Evolutionary conservation across 2,113 vertebrate species (phyloP), one percentile per base, ranked within the genome.

Genomic region (Parotia lawesii): DNA sequence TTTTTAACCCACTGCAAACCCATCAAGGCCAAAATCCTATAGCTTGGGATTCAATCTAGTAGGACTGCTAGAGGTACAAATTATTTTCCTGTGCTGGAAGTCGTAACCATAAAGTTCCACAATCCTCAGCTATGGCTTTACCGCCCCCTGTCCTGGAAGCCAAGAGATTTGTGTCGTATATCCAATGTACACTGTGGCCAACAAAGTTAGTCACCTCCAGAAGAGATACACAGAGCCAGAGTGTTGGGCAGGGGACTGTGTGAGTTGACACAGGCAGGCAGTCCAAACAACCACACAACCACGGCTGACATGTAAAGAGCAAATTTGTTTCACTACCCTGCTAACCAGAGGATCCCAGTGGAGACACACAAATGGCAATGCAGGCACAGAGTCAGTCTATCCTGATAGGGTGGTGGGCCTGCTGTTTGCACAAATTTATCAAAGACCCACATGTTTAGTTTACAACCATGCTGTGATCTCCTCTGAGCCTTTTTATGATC

Each of bases 131-230:
- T 42, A 16, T 4, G 3, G 12, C 6, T 23, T 33, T 53, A 47
- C 37, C 61, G 28, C 1, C 2, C 3, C 5, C 5, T 2, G 0
- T 35, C 14, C 12, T 11, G 8, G 15, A n/a, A 70, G 3, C 3
- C 24, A 50, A 48, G 37, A 65, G 2, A 6, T 79, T 58, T 67
- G 25, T 9, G 4, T 50, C 25, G 0, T 20, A 14, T n/a, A 9
- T 13, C 14, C 6, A 7, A 15, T 6, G 8, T 11, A 51, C 18
- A 11, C 14, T 33, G 5, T 31, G 4, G 28, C 23, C 16, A 42
- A 5, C 4, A 21, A 70, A 44, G 31, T 38, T 22, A 70, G 9
- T 12, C 29, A 60, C 4, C 11, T 42, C 21, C 25, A 33, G 37
- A 60, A 61, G 9, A 3, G 17, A 53, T 86, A 24, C 31, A 37